These are phyloP conservation scores for Sitta carolinensis DNA, from an alignment of 2,797 vertebrate species.

Conservation along the genomic window DNA sequence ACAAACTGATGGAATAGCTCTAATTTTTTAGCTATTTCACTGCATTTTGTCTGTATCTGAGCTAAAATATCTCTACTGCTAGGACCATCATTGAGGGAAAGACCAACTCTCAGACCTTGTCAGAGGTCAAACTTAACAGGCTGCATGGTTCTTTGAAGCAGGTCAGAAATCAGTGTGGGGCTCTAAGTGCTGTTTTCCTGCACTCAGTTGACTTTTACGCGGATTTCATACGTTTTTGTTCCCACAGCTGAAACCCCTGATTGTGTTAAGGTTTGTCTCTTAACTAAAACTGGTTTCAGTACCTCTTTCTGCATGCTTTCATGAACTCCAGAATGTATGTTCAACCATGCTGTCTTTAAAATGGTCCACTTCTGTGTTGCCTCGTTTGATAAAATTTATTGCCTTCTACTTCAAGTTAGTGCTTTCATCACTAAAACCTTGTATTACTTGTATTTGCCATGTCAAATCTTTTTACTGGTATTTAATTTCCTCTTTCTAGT, in stretches of 20 bases:
- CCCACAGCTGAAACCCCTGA: neutral
- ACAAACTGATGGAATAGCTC: neutral
- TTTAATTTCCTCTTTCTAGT: neutral
- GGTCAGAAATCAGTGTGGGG: neutral
- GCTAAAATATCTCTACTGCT: neutral
- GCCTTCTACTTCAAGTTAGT: neutral
- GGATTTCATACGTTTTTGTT: neutral
- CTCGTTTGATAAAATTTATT: neutral
- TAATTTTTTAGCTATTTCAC: neutral
- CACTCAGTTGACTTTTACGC: neutral
- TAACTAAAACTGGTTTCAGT: neutral
- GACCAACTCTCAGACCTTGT: neutral
- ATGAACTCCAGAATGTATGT: neutral
- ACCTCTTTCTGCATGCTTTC: neutral
- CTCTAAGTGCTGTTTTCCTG: neutral
- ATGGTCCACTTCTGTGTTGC: neutral
- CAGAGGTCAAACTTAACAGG: constrained; percentile 12
- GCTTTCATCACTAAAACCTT: neutral
- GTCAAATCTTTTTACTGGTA: neutral
- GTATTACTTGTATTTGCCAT: neutral
- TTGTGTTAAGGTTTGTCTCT: neutral
- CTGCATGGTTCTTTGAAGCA: neutral
- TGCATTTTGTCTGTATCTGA: neutral
- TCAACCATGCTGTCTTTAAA: neutral
- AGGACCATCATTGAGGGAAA: neutral